Evolutionary conservation across 2,888 invertebrate species (phyloP), one percentile per base, ranked within the genome.

Genomic region (Caenorhabditis auriculariae): DNA sequence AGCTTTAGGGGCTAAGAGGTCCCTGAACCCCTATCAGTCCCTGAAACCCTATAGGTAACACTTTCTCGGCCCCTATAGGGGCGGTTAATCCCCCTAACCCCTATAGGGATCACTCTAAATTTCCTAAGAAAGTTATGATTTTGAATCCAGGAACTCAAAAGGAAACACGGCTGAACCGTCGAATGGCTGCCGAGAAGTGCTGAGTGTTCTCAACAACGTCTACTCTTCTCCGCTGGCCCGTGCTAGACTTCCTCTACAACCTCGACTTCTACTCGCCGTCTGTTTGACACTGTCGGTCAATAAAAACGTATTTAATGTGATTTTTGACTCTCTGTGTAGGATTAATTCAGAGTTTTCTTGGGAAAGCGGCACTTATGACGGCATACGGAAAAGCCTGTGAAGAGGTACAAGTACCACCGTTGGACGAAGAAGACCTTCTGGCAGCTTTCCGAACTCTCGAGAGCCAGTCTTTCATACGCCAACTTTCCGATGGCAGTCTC

Each of bases 191-290:
- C 69, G 69, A 4, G 72, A 75, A 54, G 73, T 76, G n/a, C 58
- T 74, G 17, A 56, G 60, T 5, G 62, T 69, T 4, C 56, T 78
- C n/a, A 72, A 72, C 39, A 66, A 48, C 39, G 75, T 76, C 15
- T 66, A 66, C 43, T 66, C 77, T 0, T 80, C 78, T 0, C 77
- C 78, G 7, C 43, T 74, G 4, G 55, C 72, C 3, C 56, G 75
- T 35, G 66, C 77, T 17, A 47, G 61, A 23, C 65, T 79, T 45
- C 79, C 79, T 9, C 58, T 69, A 1, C 73, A 73, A 37, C 64
- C 71, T 1, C 49, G 65, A 7, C 59, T 73, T 7, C 55, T 73
- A 1, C 60, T 73, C 9, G 73, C 73, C 17, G 68, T 73, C 29
- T 71, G 69, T 26, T 52, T 73, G 21, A 47, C 57, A 6, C 54